Evolutionary conservation across 2,113 vertebrate species (phyloP).

Genomic region (Nesoenas mayeri): DNA sequence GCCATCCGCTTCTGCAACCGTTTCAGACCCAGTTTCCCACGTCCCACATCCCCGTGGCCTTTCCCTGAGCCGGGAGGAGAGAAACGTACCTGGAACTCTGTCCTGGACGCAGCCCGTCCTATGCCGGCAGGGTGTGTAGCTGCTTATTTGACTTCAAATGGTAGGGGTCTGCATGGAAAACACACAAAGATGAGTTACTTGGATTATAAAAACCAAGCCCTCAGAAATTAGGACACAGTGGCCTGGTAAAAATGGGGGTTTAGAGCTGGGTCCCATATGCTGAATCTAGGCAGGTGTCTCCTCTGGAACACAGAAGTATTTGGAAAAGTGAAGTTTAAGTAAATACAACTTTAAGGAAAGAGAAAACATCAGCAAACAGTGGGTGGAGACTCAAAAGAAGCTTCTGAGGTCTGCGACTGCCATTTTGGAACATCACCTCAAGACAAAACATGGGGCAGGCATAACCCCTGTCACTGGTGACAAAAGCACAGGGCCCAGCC

Average conservation of each 20-base stretch:
- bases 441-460: background rate
- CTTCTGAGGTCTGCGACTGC: background rate
- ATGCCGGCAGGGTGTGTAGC: background rate
- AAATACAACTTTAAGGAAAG: background rate
- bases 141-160: background rate
- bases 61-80: background rate
- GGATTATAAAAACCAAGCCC: background rate
- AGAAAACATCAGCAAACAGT: background rate
- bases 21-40: background rate
- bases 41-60: background rate
- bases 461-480: background rate
- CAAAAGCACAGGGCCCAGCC: background rate
- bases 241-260: background rate
- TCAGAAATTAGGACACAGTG: background rate
- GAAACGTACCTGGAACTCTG: accelerated
- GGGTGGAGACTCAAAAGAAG: background rate
- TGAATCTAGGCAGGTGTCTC: background rate
- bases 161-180: background rate
- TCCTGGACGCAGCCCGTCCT: background rate
- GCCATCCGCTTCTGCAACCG: background rate
- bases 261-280: background rate
- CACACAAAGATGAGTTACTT: background rate
- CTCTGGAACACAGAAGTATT: background rate
- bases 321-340: background rate
- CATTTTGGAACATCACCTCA: background rate